Percentiles rank a stretch among this genome's conserved stretches.
phyloP scores from a whole-genome alignment of 2,888 invertebrate species.

The Cryptosula pallasiana region DNA sequence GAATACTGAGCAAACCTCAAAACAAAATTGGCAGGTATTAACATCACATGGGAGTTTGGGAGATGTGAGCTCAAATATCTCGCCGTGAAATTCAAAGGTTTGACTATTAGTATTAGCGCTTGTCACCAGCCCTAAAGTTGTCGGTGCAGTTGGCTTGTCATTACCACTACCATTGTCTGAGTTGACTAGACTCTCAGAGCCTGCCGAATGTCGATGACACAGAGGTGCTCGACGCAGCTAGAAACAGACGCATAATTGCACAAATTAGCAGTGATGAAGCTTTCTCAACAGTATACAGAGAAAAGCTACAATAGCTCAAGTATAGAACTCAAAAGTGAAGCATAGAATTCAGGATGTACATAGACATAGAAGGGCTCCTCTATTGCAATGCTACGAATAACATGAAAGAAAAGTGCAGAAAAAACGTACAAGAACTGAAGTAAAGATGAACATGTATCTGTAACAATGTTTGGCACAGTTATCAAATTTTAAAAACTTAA shows the following conservation, averaged over 20 bases:
- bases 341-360: no score
- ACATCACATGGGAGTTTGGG: slow-evolving; percentile 5
- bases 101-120: background rate
- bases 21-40: slow-evolving; percentile 14
- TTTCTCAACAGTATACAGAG: no score
- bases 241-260: background rate
- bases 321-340: no score
- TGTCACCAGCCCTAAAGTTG: background rate
- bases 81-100: slow-evolving; percentile 9
- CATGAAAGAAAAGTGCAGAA: no score
- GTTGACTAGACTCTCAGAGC: background rate
- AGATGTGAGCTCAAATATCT: slow-evolving; percentile 17
- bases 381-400: no score
- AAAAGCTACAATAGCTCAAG: no score
- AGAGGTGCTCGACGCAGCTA: slow-evolving; percentile 13
- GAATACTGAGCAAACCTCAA: slow-evolving; percentile 1
- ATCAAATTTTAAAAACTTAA: no score
- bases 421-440: no score
- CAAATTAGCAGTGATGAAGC: no score
- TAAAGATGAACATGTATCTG: no score
- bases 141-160: background rate
- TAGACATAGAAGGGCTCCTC: no score
- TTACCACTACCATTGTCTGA: background rate
- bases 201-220: background rate
- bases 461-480: no score